These are phyloP conservation scores for Leptopilina myrica DNA, from an alignment of 2,888 invertebrate genomes.

Conservation along the genomic window DNA sequence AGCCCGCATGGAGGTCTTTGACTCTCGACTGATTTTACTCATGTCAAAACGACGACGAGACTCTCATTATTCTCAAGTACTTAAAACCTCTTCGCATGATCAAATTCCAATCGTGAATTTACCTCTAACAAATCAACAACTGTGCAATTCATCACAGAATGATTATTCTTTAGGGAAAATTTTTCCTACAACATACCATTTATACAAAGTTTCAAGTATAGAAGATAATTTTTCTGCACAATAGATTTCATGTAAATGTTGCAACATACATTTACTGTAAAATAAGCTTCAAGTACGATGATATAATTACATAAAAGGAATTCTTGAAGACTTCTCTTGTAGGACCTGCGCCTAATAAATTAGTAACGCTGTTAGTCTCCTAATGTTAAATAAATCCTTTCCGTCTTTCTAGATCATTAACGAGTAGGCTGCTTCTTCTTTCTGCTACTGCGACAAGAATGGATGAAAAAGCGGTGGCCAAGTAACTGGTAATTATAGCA, in stretches of 20 bases:
- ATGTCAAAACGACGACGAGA: conserved; percentile 11
- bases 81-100: background rate
- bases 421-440: background rate
- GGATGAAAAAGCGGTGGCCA: conserved; percentile 47
- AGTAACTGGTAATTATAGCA: conserved; percentile 49
- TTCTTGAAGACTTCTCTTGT: too few species aligned
- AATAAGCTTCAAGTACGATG: too few species aligned
- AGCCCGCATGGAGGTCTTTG: conserved; percentile 18
- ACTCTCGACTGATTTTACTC: conserved; percentile 12
- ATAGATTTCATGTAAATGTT: too few species aligned
- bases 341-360: too few species aligned
- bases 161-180: background rate
- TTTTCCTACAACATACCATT: too few species aligned
- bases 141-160: background rate
- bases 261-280: too few species aligned
- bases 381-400: background rate
- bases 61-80: conserved; percentile 18
- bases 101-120: background rate
- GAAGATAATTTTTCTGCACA: too few species aligned
- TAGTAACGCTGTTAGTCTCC: background rate
- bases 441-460: conserved; percentile 28
- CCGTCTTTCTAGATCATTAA: conserved; percentile 16
- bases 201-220: too few species aligned
- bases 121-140: background rate
- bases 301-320: too few species aligned